A percentile compares a stretch with the other conserved stretches of the same genome.
phyloP scores from a whole-genome alignment of 2,113 vertebrate species.

The Urocynchramus pylzowi region DNA sequence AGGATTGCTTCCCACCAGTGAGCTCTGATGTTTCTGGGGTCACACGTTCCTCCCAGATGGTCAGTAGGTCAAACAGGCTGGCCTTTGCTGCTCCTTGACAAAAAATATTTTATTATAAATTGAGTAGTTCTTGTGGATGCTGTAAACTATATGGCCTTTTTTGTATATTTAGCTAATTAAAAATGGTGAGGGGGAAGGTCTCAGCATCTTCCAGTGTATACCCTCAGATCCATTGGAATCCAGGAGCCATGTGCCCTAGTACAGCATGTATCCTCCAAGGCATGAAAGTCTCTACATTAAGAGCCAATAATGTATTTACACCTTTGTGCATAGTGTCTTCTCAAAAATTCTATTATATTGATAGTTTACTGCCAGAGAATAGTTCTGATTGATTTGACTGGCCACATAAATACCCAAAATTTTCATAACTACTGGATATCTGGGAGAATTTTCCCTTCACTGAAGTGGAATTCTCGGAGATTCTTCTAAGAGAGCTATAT shows the following conservation, averaged over 20 bases:
- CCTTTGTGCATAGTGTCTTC: neutral
- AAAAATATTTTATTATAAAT: neutral
- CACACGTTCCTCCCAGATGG: neutral
- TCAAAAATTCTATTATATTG: neutral
- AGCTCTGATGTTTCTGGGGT: neutral
- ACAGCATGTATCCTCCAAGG: neutral
- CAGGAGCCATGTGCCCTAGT: neutral
- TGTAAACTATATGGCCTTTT: neutral
- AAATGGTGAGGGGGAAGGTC: neutral
- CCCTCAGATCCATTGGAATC: neutral
- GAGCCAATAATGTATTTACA: neutral
- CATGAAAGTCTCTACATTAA: neutral
- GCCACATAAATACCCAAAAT: neutral
- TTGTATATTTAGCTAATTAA: neutral
- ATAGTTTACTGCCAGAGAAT: neutral
- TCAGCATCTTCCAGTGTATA: neutral
- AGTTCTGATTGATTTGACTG: neutral
- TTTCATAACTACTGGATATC: neutral
- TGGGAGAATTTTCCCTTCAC: neutral
- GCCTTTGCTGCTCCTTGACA: neutral
- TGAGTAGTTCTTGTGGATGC: neutral
- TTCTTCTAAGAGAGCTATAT: neutral
- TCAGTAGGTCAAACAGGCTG: neutral
- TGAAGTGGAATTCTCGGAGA: neutral
- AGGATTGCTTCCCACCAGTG: neutral